Conservation (phyloP, 2,113 vertebrate genomes). For the Gadus macrocephalus region DNA sequence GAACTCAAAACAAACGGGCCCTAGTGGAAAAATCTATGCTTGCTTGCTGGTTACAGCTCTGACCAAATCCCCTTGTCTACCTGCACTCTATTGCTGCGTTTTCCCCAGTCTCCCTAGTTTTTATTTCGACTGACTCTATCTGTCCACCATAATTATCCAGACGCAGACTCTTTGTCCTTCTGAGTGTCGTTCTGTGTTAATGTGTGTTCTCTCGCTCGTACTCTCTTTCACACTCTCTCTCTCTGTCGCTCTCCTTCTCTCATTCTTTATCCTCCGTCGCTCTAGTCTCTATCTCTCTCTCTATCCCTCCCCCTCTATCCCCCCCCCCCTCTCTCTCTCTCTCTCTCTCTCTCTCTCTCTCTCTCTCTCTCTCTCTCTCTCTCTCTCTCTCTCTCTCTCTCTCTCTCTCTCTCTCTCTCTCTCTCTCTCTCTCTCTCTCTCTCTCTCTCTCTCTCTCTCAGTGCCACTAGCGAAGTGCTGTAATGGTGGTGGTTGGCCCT, state of each 20-base stretch:
- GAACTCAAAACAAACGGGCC: no score
- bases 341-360: constrained; percentile 7
- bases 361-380: constrained; percentile 4
- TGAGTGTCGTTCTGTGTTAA: no score
- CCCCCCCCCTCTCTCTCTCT: not conserved
- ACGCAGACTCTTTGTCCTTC: no score
- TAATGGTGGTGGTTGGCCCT: constrained; percentile 86
- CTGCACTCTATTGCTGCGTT: not conserved
- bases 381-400: constrained; percentile 59
- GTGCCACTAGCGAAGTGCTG: constrained; percentile 59
- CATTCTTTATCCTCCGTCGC: not conserved
- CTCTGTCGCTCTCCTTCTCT: not conserved
- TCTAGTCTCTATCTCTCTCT: constrained; percentile 54
- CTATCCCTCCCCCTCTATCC: not conserved
- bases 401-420: constrained; percentile 57
- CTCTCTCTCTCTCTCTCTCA: constrained; percentile 18
- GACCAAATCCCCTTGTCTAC: not conserved
- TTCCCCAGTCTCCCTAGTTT: not conserved
- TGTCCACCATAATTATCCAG: constrained; percentile 8
- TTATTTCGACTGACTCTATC: constrained; percentile 43
- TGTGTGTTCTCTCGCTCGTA: not conserved
- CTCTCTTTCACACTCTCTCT: constrained; percentile 2
- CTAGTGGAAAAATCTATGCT: no score
- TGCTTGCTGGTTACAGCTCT: not conserved
- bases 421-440: constrained; percentile 58